phyloP scores from a whole-genome alignment of 92 coral and sea anemone genomes.

The Pocillopora meandrina region DNA sequence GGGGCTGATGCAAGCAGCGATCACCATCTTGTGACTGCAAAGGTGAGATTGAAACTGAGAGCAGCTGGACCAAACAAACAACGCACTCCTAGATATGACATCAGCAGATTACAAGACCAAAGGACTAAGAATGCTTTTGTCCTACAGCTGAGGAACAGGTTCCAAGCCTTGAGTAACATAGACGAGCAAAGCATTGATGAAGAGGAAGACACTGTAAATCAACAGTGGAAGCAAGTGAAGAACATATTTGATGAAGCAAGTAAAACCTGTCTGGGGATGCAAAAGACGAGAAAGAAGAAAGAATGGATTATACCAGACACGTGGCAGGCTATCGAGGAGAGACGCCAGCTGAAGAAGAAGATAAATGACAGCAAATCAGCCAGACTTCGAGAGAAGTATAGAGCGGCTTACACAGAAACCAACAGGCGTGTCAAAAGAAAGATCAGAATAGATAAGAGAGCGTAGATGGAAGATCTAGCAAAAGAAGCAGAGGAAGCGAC shows the following conservation, averaged over 20 bases:
- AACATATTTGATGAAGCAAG: slow-evolving; percentile 1
- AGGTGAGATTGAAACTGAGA: slow-evolving; percentile 24
- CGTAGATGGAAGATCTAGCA: not conserved
- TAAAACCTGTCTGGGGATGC: slow-evolving; percentile 3
- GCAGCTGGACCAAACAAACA: not conserved
- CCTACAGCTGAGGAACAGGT: slow-evolving; percentile 14
- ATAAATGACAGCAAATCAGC: slow-evolving; percentile 13
- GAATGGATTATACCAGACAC: not conserved
- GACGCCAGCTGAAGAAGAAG: slow-evolving; percentile 16
- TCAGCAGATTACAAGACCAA: not conserved
- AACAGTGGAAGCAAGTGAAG: slow-evolving; percentile 10
- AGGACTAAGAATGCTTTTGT: not conserved
- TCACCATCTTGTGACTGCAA: slow-evolving; percentile 28
- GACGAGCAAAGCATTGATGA: not conserved
- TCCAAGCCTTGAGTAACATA: slow-evolving; percentile 1
- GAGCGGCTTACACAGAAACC: no score
- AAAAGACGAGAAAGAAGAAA: slow-evolving; percentile 7
- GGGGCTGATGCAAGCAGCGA: slow-evolving; percentile 33
- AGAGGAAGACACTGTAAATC: not conserved
- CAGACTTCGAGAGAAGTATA: slow-evolving; percentile 10
- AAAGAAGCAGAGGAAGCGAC: not conserved
- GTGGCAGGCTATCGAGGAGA: slow-evolving; percentile 10
- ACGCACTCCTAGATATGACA: not conserved
- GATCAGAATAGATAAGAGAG: not conserved
- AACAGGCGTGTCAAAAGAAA: not conserved